phyloP scores from a whole-genome alignment of 2,888 invertebrate genomes.

The Melanchra persicariae region DNA sequence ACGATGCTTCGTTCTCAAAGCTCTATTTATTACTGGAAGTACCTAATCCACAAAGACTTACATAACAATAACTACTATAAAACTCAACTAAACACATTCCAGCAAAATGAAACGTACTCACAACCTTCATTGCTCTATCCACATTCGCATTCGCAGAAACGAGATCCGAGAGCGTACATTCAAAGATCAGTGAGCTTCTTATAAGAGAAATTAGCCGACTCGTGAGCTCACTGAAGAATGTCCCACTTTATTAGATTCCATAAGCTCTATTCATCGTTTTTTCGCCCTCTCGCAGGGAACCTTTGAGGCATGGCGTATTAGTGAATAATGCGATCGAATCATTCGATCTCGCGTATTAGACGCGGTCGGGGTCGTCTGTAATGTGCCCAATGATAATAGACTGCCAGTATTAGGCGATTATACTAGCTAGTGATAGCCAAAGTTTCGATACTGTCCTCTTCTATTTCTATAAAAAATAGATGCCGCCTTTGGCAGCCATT shows the following conservation, averaged over 20 bases:
- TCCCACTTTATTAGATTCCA: constrained; percentile 89
- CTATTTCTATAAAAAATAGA: not conserved
- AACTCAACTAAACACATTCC: not conserved
- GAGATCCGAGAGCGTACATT: constrained; percentile 19
- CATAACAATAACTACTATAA: not conserved
- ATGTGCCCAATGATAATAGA: constrained; percentile 86
- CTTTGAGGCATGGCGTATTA: constrained; percentile 87
- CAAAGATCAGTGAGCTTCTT: constrained; percentile 56
- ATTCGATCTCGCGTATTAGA: constrained; percentile 86
- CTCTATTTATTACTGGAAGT: not conserved
- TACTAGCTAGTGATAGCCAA: constrained; percentile 72
- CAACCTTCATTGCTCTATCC: constrained; percentile 16
- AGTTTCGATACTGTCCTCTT: constrained; percentile 59
- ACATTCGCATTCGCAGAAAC: constrained; percentile 34
- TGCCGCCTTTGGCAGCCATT: too few species aligned
- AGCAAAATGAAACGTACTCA: not conserved
- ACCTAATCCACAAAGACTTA: not conserved
- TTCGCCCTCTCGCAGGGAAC: constrained; percentile 82
- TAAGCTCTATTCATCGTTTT: constrained; percentile 88
- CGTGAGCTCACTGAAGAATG: constrained; percentile 81
- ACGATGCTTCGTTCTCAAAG: not conserved
- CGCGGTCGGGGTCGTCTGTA: constrained; percentile 77
- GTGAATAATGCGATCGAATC: constrained; percentile 88
- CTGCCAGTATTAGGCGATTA: constrained; percentile 85
- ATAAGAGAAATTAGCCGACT: constrained; percentile 80